Conservation (phyloP, 2,888 invertebrate genomes). For the Andrena haemorrhoa region DNA sequence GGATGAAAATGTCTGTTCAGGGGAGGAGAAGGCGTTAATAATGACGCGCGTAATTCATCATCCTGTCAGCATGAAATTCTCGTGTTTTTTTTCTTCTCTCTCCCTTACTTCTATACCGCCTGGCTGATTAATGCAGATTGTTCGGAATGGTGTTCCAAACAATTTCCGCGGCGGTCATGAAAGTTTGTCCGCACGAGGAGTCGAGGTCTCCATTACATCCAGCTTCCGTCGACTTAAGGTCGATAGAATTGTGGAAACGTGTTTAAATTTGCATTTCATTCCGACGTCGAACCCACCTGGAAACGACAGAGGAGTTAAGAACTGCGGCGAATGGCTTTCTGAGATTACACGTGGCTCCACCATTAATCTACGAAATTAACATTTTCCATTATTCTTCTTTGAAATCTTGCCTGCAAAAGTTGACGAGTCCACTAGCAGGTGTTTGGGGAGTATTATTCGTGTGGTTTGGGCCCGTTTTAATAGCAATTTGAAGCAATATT, state of each 20-base stretch:
- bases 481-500: not conserved
- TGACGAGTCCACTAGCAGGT: too few species aligned
- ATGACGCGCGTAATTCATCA: constrained; percentile 40
- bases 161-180: constrained; percentile 52
- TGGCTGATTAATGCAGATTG: constrained; percentile 50
- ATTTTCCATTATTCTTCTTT: constrained; percentile 2
- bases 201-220: constrained; percentile 65
- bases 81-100: not conserved
- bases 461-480: too few species aligned
- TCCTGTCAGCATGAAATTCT: constrained; percentile 2
- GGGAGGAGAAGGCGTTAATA: constrained; percentile 39
- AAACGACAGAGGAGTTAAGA: constrained; percentile 39
- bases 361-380: constrained; percentile 55
- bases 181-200: constrained; percentile 57
- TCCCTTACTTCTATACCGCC: not conserved
- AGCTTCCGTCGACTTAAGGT: constrained; percentile 55
- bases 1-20: constrained; percentile 31
- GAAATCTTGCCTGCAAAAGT: not conserved
- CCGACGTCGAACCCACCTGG: constrained; percentile 55
- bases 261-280: constrained; percentile 74
- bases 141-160: constrained; percentile 48
- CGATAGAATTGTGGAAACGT: constrained; percentile 71
- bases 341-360: constrained; percentile 33
- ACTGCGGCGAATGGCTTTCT: constrained; percentile 29
- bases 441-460: too few species aligned